phyloP scores from a whole-genome alignment of 2,113 vertebrate species.

The Phycodurus eques region DNA sequence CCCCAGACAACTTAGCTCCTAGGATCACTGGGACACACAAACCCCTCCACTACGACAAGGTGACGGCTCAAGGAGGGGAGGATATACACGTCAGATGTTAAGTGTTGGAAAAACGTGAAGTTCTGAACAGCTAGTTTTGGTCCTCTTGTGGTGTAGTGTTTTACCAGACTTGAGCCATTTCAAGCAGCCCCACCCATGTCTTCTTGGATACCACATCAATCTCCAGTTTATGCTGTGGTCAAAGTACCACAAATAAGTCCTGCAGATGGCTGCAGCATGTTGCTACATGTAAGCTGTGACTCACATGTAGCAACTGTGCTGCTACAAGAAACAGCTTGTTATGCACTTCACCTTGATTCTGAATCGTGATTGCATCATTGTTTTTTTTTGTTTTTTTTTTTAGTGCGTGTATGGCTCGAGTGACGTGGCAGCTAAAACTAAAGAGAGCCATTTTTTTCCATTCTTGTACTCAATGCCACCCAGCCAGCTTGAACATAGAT shows the following conservation, averaged over 20 bases:
- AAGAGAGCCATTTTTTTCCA: constrained; percentile 46
- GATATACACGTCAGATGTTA: constrained; percentile 1
- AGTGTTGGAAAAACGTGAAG: constrained; percentile 3
- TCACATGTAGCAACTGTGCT: constrained; percentile 31
- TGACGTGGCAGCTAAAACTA: constrained; percentile 23
- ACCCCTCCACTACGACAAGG: no score
- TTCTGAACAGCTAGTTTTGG: constrained; percentile 28
- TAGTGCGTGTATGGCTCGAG: neutral
- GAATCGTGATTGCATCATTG: neutral
- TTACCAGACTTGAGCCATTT: constrained; percentile 51
- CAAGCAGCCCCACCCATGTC: constrained; percentile 62
- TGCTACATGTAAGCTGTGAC: constrained; percentile 9
- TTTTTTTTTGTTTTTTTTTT: neutral
- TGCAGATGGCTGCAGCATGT: constrained; percentile 43
- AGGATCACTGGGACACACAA: no score
- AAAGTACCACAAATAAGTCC: constrained; percentile 52
- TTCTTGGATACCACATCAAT: constrained; percentile 62
- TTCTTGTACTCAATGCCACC: constrained; percentile 43
- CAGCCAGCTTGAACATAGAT: constrained; percentile 58
- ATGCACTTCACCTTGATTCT: neutral
- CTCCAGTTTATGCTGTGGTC: constrained; percentile 53
- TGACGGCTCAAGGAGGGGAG: no score
- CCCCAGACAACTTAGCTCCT: no score
- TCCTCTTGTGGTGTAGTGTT: constrained; percentile 42
- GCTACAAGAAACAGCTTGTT: constrained; percentile 25